Conservation (phyloP, 2,113 vertebrate species). For the mouse (Mus musculus) region DNA sequence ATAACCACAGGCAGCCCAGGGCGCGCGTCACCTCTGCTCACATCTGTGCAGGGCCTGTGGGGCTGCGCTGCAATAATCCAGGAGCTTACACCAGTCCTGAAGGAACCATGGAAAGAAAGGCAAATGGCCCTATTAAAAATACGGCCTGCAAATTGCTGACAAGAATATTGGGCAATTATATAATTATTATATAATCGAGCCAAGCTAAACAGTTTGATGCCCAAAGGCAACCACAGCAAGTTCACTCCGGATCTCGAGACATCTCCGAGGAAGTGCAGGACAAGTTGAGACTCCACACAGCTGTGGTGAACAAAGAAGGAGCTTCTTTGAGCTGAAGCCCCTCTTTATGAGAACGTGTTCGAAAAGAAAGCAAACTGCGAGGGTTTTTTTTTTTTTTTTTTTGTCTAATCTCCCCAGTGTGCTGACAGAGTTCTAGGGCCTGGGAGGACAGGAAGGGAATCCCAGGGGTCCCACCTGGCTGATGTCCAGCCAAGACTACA, state of each 20-base stretch:
- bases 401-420: slow-evolving; percentile 60
- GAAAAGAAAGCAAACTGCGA: slow-evolving; percentile 75
- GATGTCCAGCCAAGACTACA: slow-evolving; percentile 15
- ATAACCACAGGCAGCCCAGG: background rate
- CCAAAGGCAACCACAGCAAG: slow-evolving; percentile 76
- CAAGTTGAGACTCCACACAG: slow-evolving; percentile 75
- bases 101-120: slow-evolving; percentile 71
- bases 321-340: slow-evolving; percentile 61
- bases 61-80: slow-evolving; percentile 47
- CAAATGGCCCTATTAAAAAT: slow-evolving; percentile 76
- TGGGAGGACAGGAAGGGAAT: background rate
- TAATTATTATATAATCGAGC: slow-evolving; percentile 76
- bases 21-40: background rate
- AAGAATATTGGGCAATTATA: slow-evolving; percentile 79
- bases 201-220: slow-evolving; percentile 81
- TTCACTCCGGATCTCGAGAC: slow-evolving; percentile 78
- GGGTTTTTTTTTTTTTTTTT: background rate
- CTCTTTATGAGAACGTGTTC: slow-evolving; percentile 43
- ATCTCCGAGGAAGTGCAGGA: slow-evolving; percentile 74
- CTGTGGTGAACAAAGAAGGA: slow-evolving; percentile 41
- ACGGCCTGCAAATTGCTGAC: slow-evolving; percentile 80
- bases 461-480: background rate
- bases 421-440: slow-evolving; percentile 64
- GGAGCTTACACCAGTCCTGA: slow-evolving; percentile 60
- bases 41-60: slow-evolving; percentile 31